Base-by-base conservation (phyloP, 2,888 invertebrate species). In the Pollenia griseotomentosa region DNA sequence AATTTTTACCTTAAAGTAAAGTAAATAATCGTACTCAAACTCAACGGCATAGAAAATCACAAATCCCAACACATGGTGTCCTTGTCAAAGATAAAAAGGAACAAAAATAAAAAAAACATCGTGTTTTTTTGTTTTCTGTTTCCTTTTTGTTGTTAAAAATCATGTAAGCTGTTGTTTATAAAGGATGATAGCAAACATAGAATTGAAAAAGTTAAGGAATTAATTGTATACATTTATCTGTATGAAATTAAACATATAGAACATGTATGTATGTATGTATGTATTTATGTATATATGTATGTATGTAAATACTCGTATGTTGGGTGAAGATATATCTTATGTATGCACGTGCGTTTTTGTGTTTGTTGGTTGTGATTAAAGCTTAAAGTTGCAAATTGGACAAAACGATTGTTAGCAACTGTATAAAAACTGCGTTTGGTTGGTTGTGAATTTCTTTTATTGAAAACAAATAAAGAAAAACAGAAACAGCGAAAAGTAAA, bases 301-400 rank as follows among this genome's bases (percentile, higher is more conserved):
- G 14, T 33, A 63, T 44, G 9, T 42, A 61, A 42, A 2, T 10
- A 40, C 9, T 19, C 42, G 51, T 33, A 16, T 48, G 48, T 23
- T 23, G 33, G 23, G 23, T 12, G 9, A 55, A 55, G 10, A 5
- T 12, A n/a, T n/a, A n/a, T n/a, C n/a, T n/a, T n/a, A 23, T 33
- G 9, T 16, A n/a, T 48, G 14, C 8, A 55, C 4, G 12, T n/a
- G 55, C 12, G 42, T 19, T 16, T 59, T n/a, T 51, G n/a, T 19
- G 14, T 23, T 11, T 33, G 44, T 65, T 42, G 9, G 55, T 82
- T 86, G 73, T 78, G 66, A 86, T 78, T 86, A 70, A 86, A 78
- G 82, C 61, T 74, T 74, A 86, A 86, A 63, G 78, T 83, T 86
- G 86, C 82, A 85, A 85, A 77, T 81, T 81, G 81, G 65, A 85